These are phyloP conservation scores for Drosophila sp. DNA, from an alignment of 1,140 invertebrate species.

Conservation along the genomic window DNA sequence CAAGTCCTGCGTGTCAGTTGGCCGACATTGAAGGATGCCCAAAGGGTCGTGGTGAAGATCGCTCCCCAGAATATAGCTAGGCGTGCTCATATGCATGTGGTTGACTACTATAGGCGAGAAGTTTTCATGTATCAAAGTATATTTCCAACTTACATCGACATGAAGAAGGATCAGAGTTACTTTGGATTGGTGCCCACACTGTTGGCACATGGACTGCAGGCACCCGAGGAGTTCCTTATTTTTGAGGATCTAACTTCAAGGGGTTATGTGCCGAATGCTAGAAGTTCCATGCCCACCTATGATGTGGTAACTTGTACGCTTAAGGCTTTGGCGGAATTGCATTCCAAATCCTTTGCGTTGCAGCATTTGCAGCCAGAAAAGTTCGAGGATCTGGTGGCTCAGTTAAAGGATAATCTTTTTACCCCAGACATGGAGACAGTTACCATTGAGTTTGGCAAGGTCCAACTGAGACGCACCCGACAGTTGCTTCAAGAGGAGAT, in stretches of 20 bases:
- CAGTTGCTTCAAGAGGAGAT: slow-evolving; percentile 29
- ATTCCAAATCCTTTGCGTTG: slow-evolving; percentile 59
- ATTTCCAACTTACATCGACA: slow-evolving; percentile 38
- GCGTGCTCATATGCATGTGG: slow-evolving; percentile 55
- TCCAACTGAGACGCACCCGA: slow-evolving; percentile 38
- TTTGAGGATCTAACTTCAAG: slow-evolving; percentile 53
- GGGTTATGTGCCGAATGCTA: slow-evolving; percentile 36
- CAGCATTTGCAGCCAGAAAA: slow-evolving; percentile 34
- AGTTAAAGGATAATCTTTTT: slow-evolving; percentile 60
- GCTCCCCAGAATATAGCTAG: slow-evolving; percentile 59
- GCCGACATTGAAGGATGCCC: slow-evolving; percentile 14
- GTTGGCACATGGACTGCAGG: slow-evolving; percentile 25
- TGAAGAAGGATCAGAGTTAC: slow-evolving; percentile 14
- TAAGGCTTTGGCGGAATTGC: slow-evolving; percentile 53
- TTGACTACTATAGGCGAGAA: slow-evolving; percentile 57
- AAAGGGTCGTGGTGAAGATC: slow-evolving; percentile 50
- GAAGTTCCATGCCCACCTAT: slow-evolving; percentile 49
- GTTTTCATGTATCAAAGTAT: slow-evolving; percentile 61
- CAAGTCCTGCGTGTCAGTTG: slow-evolving; percentile 50
- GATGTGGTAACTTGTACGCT: slow-evolving; percentile 51
- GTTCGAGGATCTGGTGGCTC: slow-evolving; percentile 35
- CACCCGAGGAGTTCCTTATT: slow-evolving; percentile 56
- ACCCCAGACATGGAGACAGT: slow-evolving; percentile 48
- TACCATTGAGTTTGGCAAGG: slow-evolving; percentile 63
- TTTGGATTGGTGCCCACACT: slow-evolving; percentile 31